Base-by-base conservation (phyloP, 2,113 vertebrate species). In the Sinocyclocheilus anophthalmus region DNA sequence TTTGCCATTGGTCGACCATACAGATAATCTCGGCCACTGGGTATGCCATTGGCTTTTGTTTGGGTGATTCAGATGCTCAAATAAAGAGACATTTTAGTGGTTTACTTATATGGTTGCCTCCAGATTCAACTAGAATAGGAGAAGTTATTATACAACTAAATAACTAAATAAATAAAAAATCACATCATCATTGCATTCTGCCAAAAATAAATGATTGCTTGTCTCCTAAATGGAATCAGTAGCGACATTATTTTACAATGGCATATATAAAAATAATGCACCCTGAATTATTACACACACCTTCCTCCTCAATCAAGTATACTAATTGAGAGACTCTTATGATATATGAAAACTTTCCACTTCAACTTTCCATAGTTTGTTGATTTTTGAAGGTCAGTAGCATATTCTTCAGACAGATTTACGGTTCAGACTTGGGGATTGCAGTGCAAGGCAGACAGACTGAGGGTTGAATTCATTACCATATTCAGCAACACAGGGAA, bases 381-480 rank as follows among this genome's bases (percentile, higher is more conserved):
- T 22, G 55, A 59, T 59, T 59, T 59, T 55, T 39, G 20, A 33
- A 70, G 69, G 39, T 45, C 70, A 75, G 11, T 24, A 48, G 24
- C 76, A 18, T 77, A 55, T 55, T 30, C 50, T 55, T 30, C 3
- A 33, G 13, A 55, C 3, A 33, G 76, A 78, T 78, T 16, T 76
- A 76, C 1, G 72, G 42, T 16, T 16, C 39, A 48, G 72, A 75
- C 11, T 48, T n/a, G 2, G 20, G 11, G 10, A 73, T 42, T 42
- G 18, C 37, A 6, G n/a, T 55, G 2, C 48, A 48, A 26, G 16
- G n/a, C 48, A 33, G 48, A 55, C 48, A 77, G 76, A 75, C 48
- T 12, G 48, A 20, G 48, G 48, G 45, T 55, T 26, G 26, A 77
- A 77, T 26, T 77, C 76, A 77, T 77, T 77, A 77, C 6, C 24